Base-by-base conservation (phyloP, 2,113 vertebrate species). In the Hippocampus abdominalis region DNA sequence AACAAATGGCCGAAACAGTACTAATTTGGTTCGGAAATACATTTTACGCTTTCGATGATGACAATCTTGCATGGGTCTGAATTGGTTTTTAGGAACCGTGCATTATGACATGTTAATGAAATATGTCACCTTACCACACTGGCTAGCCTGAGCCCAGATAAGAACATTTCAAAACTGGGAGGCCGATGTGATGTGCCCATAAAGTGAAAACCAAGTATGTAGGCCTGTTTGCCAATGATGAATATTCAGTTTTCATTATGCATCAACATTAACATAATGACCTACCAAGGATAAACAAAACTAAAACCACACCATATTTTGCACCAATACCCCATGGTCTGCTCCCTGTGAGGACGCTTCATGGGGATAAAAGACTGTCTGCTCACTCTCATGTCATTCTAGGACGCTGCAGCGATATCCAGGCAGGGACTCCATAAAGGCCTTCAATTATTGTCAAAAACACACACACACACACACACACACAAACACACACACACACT, bases 351-450 rank as follows among this genome's bases (percentile, higher is more conserved):
- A 83, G 74, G 65, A 64, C 21, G 68, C 44, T 23, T 65, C 63
- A 75, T 71, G 49, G 36, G 70, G 62, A 77, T 76, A 73, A 76
- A 87, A 79, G 71, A 65, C 64, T 78, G 71, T 85, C 75, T 75
- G 79, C 80, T 84, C 84, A 77, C 78, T 77, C 79, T 69, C 68
- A 54, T 89, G 78, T 80, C 44, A 63, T 77, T 83, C 54, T 80
- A 76, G 71, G 75, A 76, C 67, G 76, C 72, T 81, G 68, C 77
- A 80, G 75, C 74, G 36, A 77, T 66, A 81, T 83, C 72, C 79
- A 83, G 72, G 73, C 57, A 64, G 72, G 69, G 46, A 73, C 73
- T 83, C 76, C 78, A 90, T 89, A 86, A 89, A 84, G 89, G 67
- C 71, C 72, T 60, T 70, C 57, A 75, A 77, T 72, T 62, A 39